Base-by-base conservation (phyloP, 2,888 invertebrate genomes). In the Orthosia incerta region DNA sequence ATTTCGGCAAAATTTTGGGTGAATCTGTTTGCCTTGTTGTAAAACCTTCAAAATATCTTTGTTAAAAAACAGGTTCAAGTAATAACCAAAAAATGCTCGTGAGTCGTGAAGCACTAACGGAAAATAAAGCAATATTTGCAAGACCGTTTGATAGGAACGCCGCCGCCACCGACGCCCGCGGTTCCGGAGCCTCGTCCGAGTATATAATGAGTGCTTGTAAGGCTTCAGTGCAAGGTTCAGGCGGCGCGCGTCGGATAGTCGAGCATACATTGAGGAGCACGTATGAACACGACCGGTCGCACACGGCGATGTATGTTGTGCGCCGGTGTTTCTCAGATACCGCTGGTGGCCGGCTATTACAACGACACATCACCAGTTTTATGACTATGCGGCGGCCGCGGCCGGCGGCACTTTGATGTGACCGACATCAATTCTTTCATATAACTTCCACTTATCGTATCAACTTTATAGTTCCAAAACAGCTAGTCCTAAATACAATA, bases 211-310 rank as follows among this genome's bases (percentile, higher is more conserved):
- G 53, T 15, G 51, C 50, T 63, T 53, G 50, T 50, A 56, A 64
- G 55, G 73, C 26, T 66, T 66, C 74, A 53, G 63, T 39, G 72
- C 51, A 74, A 46, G 53, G 20, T 45, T 57, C 68, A 39, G 15
- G 18, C n/a, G 18, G 48, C 45, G 23, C 15, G 15, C 31, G 20
- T 51, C 51, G n/a, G 45, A 16, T 57, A 39, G 31, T 23, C 18
- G 55, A 18, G 16, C n/a, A 15, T 26, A 50, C 55, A 61, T 20
- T 65, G 55, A 56, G 20, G 39, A 9, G 15, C 45, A n/a, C 59
- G 48, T 45, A 39, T 46, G 20, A n/a, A 45, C 39, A 4, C 48
- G 13, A 2, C 15, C 20, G 31, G 13, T 46, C 15, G 4, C 16
- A 60, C n/a, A 11, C 23, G 16, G 16, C 45, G 7, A 56, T 72